Evolutionary conservation across 2,888 invertebrate species (phyloP), one percentile per base, ranked within the genome.

Genomic region (Tillus elongatus): DNA sequence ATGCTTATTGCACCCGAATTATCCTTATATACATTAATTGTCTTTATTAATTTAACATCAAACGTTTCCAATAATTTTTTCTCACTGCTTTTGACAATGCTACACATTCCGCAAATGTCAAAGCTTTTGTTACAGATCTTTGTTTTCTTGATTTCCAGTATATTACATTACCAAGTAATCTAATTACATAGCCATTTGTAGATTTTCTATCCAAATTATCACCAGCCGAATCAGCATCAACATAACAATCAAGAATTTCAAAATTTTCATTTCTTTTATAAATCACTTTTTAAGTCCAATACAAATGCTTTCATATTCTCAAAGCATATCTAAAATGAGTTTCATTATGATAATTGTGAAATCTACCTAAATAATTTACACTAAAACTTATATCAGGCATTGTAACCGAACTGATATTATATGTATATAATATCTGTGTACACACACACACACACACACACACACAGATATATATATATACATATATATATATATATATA

Each of bases 291-390:
- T 51, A 29, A 27, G 47, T 33, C 47, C 37, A n/a, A n/a, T 46
- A 52, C 28, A 58, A 47, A 39, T 57, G 55, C 44, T 54, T 54
- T 35, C 52, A 46, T 4, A 56, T 36, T 46, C 56, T 46, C 30
- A 58, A 27, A 13, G 54, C 56, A 46, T 57, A 53, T n/a, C n/a
- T n/a, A n/a, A n/a, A n/a, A n/a, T n/a, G n/a, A n/a, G n/a, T n/a
- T n/a, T n/a, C n/a, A n/a, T 30, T 36, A 41, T 54, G 60, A 46
- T 55, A 54, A 41, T 41, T 56, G 50, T 60, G 58, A 41, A 45
- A 59, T 41, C 57, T 59, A n/a, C n/a, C n/a, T 15, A 59, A 40
- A 33, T 58, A 60, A 44, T 60, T 60, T 3, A 58, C 56, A 40
- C 53, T 51, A 33, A 38, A 59, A 11, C 48, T 15, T 26, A 57